A percentile compares a stretch with the other conserved stretches of the same genome.
Evolutionary conservation across 1,140 invertebrate genomes (phyloP).

Genomic region (Akabosia matsudoensis): DNA sequence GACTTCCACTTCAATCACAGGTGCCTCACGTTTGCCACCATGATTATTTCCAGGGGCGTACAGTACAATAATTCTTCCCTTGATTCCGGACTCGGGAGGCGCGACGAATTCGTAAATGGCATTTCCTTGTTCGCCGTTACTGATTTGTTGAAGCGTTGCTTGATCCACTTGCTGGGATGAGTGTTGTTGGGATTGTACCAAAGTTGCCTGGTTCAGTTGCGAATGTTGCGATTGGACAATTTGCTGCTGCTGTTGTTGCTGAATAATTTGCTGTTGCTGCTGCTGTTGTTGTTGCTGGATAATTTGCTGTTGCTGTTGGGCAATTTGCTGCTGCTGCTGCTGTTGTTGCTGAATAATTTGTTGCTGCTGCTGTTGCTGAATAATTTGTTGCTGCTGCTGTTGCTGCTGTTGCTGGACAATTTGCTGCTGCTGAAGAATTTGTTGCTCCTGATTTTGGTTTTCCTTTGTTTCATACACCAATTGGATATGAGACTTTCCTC

Average conservation of each 20-base stretch:
- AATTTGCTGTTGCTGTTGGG: background rate
- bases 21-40: background rate
- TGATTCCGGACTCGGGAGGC: background rate
- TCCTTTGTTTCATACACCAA: background rate
- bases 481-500: constrained; percentile 2
- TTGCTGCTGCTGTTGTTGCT: too few relatives aligned
- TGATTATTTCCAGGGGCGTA: background rate
- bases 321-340: background rate
- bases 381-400: too few relatives aligned
- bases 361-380: too few relatives aligned
- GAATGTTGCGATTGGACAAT: background rate
- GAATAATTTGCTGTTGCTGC: too few relatives aligned
- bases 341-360: too few relatives aligned
- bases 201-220: background rate
- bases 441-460: background rate
- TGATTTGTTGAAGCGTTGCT: background rate
- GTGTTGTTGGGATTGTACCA: background rate
- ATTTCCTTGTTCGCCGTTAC: background rate
- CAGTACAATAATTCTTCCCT: background rate
- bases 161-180: too few relatives aligned
- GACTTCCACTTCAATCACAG: background rate
- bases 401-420: too few relatives aligned
- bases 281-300: too few relatives aligned
- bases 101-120: background rate
- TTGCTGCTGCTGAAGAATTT: background rate